Evolutionary conservation across 2,797 vertebrate genomes (phyloP), one percentile per base, ranked within the genome.

Genomic region (Myotis daubentonii): DNA sequence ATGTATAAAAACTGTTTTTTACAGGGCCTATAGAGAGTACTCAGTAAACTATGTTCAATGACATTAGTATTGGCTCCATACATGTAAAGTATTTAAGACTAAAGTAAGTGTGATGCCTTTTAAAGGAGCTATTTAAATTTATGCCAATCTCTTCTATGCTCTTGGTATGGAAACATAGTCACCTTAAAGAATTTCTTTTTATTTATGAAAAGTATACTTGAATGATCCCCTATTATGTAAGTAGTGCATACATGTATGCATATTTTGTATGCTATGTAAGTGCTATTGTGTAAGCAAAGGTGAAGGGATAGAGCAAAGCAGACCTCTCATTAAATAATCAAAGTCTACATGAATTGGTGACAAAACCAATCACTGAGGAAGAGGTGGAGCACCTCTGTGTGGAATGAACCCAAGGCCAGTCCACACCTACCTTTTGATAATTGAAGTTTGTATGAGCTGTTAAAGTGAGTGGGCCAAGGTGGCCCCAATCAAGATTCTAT

Each of bases 381-480:
- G 57, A 75, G 13, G 8, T 17, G 4, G 7, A 33, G 83, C 57
- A 17, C 47, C 0, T 53, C 36, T 28, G 20, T 51, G 17, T 30
- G 20, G 13, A 49, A 49, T 12, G 23, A 23, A 3, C 20, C 16
- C 17, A 36, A 17, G 41, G 20, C 53, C 53, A 16, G 17, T n/a
- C 22, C 23, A 33, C 2, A 1, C 6, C 38, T 38, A 11, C 12
- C 9, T 33, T 70, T 41, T 72, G n/a, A 47, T 33, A 62, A 23
- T 10, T 55, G 2, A 86, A 28, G 30, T 70, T 38, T 30, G 7
- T 1, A 1, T 23, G 11, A 66, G 72, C 30, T 49, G 28, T 11
- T 51, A 16, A n/a, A 3, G 9, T 3, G 4, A 3, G 9, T 3
- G 4, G 57, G 36, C 11, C 33, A 70, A 1, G 4, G 19, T 11